Evolutionary conservation across 2,797 vertebrate species (phyloP), one percentile per base, ranked within the genome.

Genomic region (Muscicapa striata): DNA sequence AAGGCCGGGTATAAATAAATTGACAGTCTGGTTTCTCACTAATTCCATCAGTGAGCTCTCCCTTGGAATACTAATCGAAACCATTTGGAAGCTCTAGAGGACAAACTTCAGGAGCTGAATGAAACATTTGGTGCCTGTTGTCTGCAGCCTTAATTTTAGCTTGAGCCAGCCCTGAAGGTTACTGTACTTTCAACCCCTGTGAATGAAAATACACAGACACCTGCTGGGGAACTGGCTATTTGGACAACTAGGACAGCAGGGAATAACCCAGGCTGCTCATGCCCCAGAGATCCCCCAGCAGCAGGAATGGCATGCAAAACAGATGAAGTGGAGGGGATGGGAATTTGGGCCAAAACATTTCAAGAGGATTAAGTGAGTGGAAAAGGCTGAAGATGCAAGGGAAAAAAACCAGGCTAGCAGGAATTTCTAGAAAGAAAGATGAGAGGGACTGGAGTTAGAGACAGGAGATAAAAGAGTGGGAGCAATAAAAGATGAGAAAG

Each of bases 1-100:
- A 55, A 97, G 95, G 97, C 95, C 83, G 72, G 62, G 62, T 93
- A 96, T 97, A 97, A 98, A 97, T 98, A 97, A 96, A 96, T 92
- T 89, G 97, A 90, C 96, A 94, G 93, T 82, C 95, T 96, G 74
- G 84, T 94, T 97, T 94, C 86, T 87, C 94, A 93, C 92, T 90
- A 96, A 95, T 96, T 94, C 93, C 90, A 94, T 88, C 86, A 94
- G 84, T 88, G 74, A 90, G 81, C 9, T 55, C 72, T 92, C 55
- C 83, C 73, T 83, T 3, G 6, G 97, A 97, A 98, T 97, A 91
- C 92, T 95, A 97, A 97, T 85, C 73, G 69, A 92, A 91, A 82
- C 45, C 14, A 55, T 83, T 93, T 54, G 58, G 40, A 87, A 80
- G 63, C 82, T 69, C 59, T 77, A 68, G 49, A 92, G 88, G 61